A percentile compares a stretch with the other conserved stretches of the same genome.
phyloP scores from a whole-genome alignment of 2,797 vertebrate genomes.

The Psittacula echo region DNA sequence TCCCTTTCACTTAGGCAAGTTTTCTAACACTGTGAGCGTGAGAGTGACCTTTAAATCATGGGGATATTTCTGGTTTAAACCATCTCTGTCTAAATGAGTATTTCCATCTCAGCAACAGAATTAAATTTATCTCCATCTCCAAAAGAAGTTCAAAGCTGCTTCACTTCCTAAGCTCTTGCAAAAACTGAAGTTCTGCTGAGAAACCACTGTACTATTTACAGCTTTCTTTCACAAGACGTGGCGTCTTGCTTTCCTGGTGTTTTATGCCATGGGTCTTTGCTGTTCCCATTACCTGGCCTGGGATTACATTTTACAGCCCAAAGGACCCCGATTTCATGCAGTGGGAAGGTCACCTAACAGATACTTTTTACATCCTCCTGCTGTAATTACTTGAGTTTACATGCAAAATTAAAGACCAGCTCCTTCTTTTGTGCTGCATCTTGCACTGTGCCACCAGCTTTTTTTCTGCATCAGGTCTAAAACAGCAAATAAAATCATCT shows the following conservation, averaged over 20 bases:
- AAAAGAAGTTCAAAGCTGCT: background rate
- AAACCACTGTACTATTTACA: background rate
- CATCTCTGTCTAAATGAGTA: background rate
- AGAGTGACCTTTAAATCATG: constrained; percentile 12
- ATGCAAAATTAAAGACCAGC: background rate
- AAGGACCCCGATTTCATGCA: background rate
- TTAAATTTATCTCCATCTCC: background rate
- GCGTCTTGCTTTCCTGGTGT: background rate
- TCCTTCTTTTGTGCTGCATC: background rate
- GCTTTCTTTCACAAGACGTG: background rate
- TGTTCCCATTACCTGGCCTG: background rate
- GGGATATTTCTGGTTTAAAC: background rate
- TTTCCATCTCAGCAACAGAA: background rate
- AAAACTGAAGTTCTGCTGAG: background rate
- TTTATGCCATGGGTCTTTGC: background rate
- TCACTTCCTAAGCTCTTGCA: background rate
- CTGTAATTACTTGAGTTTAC: background rate
- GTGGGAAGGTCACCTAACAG: background rate
- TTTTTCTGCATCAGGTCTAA: background rate
- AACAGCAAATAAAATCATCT: background rate
- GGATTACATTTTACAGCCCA: background rate
- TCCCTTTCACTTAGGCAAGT: background rate
- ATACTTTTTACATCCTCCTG: background rate
- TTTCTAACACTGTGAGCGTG: background rate
- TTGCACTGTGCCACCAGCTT: background rate